These are phyloP conservation scores for Cheilosia urbana DNA, from an alignment of 2,888 invertebrate genomes.

Conservation along the genomic window DNA sequence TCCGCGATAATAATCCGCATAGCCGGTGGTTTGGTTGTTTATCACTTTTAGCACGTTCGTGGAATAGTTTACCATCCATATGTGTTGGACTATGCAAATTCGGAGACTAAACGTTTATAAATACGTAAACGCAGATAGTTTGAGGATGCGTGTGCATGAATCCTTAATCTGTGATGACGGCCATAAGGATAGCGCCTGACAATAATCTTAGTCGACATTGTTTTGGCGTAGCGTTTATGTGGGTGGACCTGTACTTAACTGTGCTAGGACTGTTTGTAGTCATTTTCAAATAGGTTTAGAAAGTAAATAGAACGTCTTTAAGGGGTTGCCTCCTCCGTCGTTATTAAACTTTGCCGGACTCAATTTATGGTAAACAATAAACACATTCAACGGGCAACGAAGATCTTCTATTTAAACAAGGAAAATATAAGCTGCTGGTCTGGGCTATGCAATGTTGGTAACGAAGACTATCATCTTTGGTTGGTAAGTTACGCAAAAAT, in stretches of 20 bases:
- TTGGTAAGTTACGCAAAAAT: no score
- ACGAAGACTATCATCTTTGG: no score
- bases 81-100: slow-evolving; percentile 15
- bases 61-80: slow-evolving; percentile 13
- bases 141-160: background rate
- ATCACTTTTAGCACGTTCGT: background rate
- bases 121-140: slow-evolving; percentile 1
- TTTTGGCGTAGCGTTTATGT: background rate
- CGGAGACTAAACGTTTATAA: background rate
- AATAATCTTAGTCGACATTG: slow-evolving; percentile 2
- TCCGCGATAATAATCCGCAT: background rate
- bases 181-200: slow-evolving; percentile 10
- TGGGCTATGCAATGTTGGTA: no score
- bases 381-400: no score
- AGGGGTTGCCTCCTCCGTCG: no score
- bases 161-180: slow-evolving; percentile 5
- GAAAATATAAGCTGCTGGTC: no score
- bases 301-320: no score
- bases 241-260: background rate
- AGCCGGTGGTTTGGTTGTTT: background rate
- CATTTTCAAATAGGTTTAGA: no score
- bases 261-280: no score
- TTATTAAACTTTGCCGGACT: no score
- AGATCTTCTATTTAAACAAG: no score
- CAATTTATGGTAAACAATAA: no score